Evolutionary conservation across 2,113 vertebrate genomes (phyloP).

Genomic region (Callopanchax toddi): DNA sequence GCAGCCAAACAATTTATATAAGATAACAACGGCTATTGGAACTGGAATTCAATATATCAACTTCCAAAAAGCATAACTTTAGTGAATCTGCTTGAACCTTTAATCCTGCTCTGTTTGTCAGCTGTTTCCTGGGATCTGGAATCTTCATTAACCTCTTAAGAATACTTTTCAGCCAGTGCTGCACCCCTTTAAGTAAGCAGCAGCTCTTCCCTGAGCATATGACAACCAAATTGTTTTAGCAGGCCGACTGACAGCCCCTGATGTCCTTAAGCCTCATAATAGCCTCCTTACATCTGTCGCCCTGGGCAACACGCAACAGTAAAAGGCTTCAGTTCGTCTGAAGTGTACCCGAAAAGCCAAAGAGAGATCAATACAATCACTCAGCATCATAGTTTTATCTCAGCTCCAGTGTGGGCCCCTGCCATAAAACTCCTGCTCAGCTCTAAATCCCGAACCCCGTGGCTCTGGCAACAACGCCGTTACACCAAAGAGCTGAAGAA

Average conservation of each 20-base stretch:
- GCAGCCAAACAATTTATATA: too few relatives aligned
- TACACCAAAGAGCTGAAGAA: constrained; percentile 25
- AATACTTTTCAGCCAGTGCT: constrained; percentile 2
- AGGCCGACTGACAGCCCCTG: constrained; percentile 58
- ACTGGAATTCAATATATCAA: too few relatives aligned
- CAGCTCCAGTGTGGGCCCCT: constrained; percentile 21
- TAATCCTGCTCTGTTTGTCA: constrained; percentile 4
- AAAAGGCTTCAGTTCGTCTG: constrained; percentile 65
- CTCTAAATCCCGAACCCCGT: constrained; percentile 24
- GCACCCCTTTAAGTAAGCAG: constrained; percentile 26
- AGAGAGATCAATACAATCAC: constrained; percentile 63
- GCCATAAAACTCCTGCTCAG: constrained; percentile 48
- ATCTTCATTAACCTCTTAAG: constrained; percentile 10
- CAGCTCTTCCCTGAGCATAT: constrained; percentile 23
- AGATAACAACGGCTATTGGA: too few relatives aligned
- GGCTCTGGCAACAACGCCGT: constrained; percentile 22
- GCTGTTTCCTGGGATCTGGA: constrained; percentile 2
- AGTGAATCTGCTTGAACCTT: neutral
- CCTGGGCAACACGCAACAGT: constrained; percentile 49
- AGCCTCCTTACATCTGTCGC: constrained; percentile 58
- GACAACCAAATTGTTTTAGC: constrained; percentile 46
- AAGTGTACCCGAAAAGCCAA: constrained; percentile 50
- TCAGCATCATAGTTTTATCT: constrained; percentile 57
- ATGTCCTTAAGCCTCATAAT: constrained; percentile 63
- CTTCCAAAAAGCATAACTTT: too few relatives aligned